These are phyloP conservation scores for Oreochromis mossambicus DNA, from an alignment of 2,797 vertebrate species.

Conservation along the genomic window DNA sequence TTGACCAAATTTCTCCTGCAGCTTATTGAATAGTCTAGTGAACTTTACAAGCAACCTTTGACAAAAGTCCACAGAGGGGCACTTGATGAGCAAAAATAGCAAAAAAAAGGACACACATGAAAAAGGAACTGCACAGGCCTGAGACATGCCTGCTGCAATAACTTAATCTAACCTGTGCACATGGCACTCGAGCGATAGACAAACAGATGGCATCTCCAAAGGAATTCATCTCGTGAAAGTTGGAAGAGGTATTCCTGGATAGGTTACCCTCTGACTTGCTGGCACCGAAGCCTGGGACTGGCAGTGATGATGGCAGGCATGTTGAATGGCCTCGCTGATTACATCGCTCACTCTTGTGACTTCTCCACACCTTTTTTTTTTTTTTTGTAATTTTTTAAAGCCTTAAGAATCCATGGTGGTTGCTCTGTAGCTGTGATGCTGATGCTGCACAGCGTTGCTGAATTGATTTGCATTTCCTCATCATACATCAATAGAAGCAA, in stretches of 20 bases:
- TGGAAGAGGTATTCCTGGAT: slow-evolving; percentile 65
- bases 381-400: neutral
- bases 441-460: slow-evolving; percentile 24
- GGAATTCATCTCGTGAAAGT: slow-evolving; percentile 58
- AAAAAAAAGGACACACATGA: neutral
- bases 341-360: slow-evolving; percentile 28
- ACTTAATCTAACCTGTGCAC: slow-evolving; percentile 42
- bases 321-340: slow-evolving; percentile 50
- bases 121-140: slow-evolving; percentile 15
- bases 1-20: neutral
- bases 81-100: neutral
- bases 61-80: neutral
- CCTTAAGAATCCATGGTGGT: neutral
- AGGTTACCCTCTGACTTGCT: slow-evolving; percentile 55
- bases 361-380: slow-evolving; percentile 11
- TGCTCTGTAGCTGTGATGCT: neutral
- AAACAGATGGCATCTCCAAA: slow-evolving; percentile 67
- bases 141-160: slow-evolving; percentile 35
- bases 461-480: slow-evolving; percentile 48
- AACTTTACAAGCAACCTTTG: neutral
- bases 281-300: slow-evolving; percentile 48
- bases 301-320: slow-evolving; percentile 41
- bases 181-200: slow-evolving; percentile 52
- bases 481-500: slow-evolving; percentile 38
- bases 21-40: neutral